A percentile compares a stretch with the other conserved stretches of the same genome.
Evolutionary conservation across 2,797 vertebrate genomes (phyloP).

Genomic region (Microctenopoma lineatum): DNA sequence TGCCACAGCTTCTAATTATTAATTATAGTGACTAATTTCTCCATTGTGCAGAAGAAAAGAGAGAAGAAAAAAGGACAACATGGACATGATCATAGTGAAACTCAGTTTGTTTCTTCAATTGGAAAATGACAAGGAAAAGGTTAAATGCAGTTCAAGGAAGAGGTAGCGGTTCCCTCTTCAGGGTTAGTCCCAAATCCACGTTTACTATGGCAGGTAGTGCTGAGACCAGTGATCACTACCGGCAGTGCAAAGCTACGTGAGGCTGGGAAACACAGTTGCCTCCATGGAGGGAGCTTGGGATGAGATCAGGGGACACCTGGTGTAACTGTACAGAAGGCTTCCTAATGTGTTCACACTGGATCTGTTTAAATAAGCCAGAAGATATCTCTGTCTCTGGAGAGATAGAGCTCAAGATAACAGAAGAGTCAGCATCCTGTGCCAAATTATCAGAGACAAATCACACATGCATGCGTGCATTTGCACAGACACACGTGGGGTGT

Average conservation of each 20-base stretch:
- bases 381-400: conserved; percentile 55
- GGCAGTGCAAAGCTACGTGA: conserved; percentile 38
- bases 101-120: conserved; percentile 11
- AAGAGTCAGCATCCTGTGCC: conserved; percentile 27
- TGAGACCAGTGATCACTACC: conserved; percentile 51
- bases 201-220: conserved; percentile 15
- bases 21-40: conserved; percentile 57
- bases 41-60: conserved; percentile 20
- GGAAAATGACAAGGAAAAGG: conserved; percentile 23
- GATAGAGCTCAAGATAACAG: conserved; percentile 30
- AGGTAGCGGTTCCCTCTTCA: conserved; percentile 25
- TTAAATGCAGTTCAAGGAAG: conserved; percentile 22
- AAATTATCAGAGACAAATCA: conserved; percentile 57
- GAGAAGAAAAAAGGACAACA: neutral
- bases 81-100: neutral
- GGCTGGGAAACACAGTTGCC: conserved; percentile 33
- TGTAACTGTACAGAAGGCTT: conserved; percentile 29
- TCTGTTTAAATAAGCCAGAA: conserved; percentile 47
- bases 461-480: conserved; percentile 18
- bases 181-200: neutral
- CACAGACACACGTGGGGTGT: conserved; percentile 25
- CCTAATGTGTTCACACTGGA: conserved; percentile 27
- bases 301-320: conserved; percentile 54
- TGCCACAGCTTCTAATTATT: conserved; percentile 55
- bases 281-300: conserved; percentile 34